Conservation (phyloP, 2,888 invertebrate genomes). For the Nomada lathburiana region DNA sequence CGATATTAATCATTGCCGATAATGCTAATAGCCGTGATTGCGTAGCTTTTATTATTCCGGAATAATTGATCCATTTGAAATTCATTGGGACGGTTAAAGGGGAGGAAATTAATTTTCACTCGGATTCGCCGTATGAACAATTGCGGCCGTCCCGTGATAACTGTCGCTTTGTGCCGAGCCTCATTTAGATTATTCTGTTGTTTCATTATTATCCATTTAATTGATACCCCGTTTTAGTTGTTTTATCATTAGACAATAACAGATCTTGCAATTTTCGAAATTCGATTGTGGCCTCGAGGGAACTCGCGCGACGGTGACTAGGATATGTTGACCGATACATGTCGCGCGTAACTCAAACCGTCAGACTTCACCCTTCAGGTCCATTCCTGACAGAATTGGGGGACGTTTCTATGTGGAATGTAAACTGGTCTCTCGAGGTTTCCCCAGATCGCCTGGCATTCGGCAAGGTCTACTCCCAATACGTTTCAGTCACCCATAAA, state of each 20-base stretch:
- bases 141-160: neutral
- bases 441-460: constrained; percentile 45
- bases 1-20: neutral
- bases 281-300: neutral
- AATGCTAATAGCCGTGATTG: neutral
- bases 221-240: neutral
- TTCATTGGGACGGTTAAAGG: too few relatives aligned
- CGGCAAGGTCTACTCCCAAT: constrained; percentile 31
- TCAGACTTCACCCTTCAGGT: constrained; percentile 52
- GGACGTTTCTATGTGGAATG: constrained; percentile 55
- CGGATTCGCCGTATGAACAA: neutral
- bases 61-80: neutral
- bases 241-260: neutral
- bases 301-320: neutral
- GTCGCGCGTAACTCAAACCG: constrained; percentile 24
- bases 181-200: neutral
- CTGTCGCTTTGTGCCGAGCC: neutral
- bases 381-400: constrained; percentile 45
- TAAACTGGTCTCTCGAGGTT: constrained; percentile 49
- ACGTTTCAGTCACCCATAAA: constrained; percentile 45
- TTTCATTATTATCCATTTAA: neutral
- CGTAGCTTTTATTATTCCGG: neutral
- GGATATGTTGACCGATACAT: constrained; percentile 8
- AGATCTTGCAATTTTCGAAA: neutral
- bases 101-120: neutral